Conservation (phyloP, 2,888 invertebrate species). For the Drosophila affinis region DNA sequence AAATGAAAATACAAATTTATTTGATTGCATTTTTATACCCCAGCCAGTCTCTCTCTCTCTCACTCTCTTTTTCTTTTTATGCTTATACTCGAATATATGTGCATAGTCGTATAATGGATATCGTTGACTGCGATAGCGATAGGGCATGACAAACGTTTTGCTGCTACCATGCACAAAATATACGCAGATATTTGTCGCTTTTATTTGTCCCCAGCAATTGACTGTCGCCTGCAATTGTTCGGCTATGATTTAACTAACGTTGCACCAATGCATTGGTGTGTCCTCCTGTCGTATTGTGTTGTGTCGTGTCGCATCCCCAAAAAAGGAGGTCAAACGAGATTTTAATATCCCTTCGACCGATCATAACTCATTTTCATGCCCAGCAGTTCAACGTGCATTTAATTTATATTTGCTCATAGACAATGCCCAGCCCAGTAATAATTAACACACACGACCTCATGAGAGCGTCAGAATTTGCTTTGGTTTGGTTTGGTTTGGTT, state of each 20-base stretch:
- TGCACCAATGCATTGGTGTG: conserved; percentile 8
- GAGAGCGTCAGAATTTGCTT: conserved; percentile 15
- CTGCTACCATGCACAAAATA: conserved; percentile 33
- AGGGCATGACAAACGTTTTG: conserved; percentile 51
- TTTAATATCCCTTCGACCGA: conserved; percentile 38
- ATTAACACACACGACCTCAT: conserved; percentile 56
- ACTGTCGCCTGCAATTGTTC: conserved; percentile 51
- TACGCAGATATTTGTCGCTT: conserved; percentile 36
- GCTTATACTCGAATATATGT: neutral
- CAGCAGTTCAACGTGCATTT: conserved; percentile 43
- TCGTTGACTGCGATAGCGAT: conserved; percentile 8
- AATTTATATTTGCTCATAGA: conserved; percentile 45
- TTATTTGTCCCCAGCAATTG: conserved; percentile 47
- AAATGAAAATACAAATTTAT: conserved; percentile 56
- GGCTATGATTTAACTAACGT: conserved; percentile 51
- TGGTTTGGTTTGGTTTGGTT: neutral
- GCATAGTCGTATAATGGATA: conserved; percentile 12
- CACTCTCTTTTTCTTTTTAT: neutral
- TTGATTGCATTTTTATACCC: conserved; percentile 45
- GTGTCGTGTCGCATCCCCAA: neutral
- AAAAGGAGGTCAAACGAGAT: conserved; percentile 30
- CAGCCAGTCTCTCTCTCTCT: neutral
- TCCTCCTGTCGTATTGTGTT: neutral
- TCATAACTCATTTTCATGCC: conserved; percentile 49
- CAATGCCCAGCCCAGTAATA: conserved; percentile 33